phyloP scores from a whole-genome alignment of 2,888 invertebrate species.

The Iselma pallidipennis region DNA sequence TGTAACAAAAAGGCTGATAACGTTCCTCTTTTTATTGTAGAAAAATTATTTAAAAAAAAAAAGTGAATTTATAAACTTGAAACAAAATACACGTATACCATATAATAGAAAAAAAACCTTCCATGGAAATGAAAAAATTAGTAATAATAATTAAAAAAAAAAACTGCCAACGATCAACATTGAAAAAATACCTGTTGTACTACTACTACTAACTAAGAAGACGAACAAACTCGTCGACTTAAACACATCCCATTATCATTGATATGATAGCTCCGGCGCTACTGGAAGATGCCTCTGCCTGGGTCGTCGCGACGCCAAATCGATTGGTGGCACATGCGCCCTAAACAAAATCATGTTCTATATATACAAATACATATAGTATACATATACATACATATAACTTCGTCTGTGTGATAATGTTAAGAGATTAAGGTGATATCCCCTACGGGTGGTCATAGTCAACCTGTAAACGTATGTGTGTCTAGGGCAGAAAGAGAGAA shows the following conservation, averaged over 20 bases:
- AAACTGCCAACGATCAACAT: conserved; percentile 5
- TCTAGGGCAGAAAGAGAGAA: background rate
- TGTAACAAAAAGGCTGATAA: background rate
- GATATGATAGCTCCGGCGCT: conserved; percentile 51
- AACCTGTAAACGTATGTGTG: background rate
- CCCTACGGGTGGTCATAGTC: conserved; percentile 25
- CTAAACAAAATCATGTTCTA: background rate
- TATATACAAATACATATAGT: background rate
- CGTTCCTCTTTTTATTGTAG: background rate
- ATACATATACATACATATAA: conserved; percentile 35
- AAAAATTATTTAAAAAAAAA: background rate
- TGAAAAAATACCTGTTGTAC: conserved; percentile 50
- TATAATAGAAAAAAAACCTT: background rate
- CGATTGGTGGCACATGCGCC: conserved; percentile 59
- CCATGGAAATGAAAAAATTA: background rate
- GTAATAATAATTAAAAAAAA: background rate
- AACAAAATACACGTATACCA: no score
- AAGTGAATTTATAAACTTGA: background rate
- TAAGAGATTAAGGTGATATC: conserved; percentile 35
- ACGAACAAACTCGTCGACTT: conserved; percentile 31
- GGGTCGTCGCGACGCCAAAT: conserved; percentile 61
- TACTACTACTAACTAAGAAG: conserved; percentile 26
- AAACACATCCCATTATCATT: conserved; percentile 57
- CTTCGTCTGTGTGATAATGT: conserved; percentile 53
- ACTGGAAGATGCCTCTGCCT: conserved; percentile 57